phyloP scores from a whole-genome alignment of 2,888 invertebrate genomes.

The Chrysolina oricalcia region DNA sequence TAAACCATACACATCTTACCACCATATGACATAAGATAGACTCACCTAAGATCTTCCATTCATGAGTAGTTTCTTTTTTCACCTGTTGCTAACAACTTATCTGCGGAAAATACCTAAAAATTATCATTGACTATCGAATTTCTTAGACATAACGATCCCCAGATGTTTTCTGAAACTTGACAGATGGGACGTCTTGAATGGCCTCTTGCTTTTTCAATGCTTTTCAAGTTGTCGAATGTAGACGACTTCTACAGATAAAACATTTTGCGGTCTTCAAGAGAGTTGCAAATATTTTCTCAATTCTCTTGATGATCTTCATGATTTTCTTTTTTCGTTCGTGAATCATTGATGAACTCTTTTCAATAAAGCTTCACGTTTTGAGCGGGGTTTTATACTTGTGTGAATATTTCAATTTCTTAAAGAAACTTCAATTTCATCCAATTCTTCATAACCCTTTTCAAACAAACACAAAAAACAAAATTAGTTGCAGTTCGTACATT shows the following conservation, averaged over 20 bases:
- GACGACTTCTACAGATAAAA: constrained; percentile 62
- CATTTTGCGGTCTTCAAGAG: constrained; percentile 67
- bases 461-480: constrained; percentile 83
- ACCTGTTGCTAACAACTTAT: neutral
- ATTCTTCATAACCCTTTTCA: constrained; percentile 88
- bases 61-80: neutral
- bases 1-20: constrained; percentile 16
- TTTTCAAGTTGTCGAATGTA: constrained; percentile 45
- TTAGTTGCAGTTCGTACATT: constrained; percentile 59
- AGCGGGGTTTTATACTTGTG: constrained; percentile 45
- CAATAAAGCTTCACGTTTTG: constrained; percentile 52
- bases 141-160: constrained; percentile 20
- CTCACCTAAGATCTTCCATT: constrained; percentile 19
- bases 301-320: constrained; percentile 63
- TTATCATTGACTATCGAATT: constrained; percentile 8
- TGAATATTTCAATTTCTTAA: constrained; percentile 55
- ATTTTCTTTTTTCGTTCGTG: constrained; percentile 51
- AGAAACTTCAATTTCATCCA: constrained; percentile 79
- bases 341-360: constrained; percentile 55
- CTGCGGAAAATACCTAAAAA: constrained; percentile 21
- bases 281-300: constrained; percentile 66
- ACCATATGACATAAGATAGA: constrained; percentile 13
- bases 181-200: constrained; percentile 32
- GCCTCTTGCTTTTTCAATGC: constrained; percentile 45
- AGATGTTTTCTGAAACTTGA: constrained; percentile 22